A percentile compares a stretch with the other conserved stretches of the same genome.
These are phyloP conservation scores for Choristoneura rosaceana DNA, from an alignment of 2,888 invertebrate species.

Conservation along the genomic window DNA sequence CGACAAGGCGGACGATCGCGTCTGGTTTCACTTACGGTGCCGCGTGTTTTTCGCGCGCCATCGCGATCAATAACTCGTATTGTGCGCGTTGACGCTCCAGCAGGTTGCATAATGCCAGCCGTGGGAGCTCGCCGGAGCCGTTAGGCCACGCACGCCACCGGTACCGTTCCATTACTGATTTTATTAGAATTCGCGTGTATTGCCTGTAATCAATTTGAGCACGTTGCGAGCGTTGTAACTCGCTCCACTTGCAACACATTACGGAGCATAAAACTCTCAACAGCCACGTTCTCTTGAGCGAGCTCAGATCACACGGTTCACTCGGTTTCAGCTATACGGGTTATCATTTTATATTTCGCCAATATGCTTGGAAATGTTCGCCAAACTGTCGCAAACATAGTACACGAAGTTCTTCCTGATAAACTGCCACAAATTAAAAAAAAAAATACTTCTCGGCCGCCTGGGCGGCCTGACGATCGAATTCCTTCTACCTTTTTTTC, in stretches of 20 bases:
- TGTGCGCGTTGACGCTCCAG: constrained; percentile 64
- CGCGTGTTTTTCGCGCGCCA: constrained; percentile 64
- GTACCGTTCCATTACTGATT: constrained; percentile 84
- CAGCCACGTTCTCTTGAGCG: constrained; percentile 60
- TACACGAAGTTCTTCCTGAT: too few relatives aligned
- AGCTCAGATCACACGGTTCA: constrained; percentile 65
- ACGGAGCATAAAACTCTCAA: constrained; percentile 66
- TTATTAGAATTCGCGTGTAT: constrained; percentile 84
- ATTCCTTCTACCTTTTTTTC: too few relatives aligned
- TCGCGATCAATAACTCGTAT: constrained; percentile 68
- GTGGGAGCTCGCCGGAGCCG: constrained; percentile 78
- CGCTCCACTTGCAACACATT: constrained; percentile 74
- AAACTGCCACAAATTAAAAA: too few relatives aligned
- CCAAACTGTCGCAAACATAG: too few relatives aligned
- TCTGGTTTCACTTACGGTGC: constrained; percentile 68
- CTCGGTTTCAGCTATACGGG: constrained; percentile 54
- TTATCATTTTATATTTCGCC: constrained; percentile 55
- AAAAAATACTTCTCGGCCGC: too few relatives aligned
- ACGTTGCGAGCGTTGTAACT: constrained; percentile 66
- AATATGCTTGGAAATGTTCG: too few relatives aligned
- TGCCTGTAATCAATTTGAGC: constrained; percentile 79
- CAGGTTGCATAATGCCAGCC: constrained; percentile 80
- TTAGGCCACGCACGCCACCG: constrained; percentile 82
- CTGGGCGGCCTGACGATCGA: too few relatives aligned
- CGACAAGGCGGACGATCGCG: constrained; percentile 44